Evolutionary conservation across 2,113 vertebrate genomes (phyloP).

Genomic region (Galbula dea): DNA sequence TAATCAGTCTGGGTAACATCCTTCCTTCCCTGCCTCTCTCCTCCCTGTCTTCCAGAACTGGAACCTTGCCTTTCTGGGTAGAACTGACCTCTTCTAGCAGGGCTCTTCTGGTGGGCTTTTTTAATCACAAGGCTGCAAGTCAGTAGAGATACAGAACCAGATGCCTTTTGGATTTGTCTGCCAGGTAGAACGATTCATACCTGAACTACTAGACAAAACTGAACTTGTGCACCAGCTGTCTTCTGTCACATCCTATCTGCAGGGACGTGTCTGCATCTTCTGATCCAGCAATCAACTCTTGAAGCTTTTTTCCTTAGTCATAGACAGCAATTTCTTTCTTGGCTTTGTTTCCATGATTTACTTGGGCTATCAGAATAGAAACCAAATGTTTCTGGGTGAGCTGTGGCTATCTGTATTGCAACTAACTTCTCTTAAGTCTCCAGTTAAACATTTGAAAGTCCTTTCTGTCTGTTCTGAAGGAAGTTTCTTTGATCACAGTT

Average conservation of each 20-base stretch:
- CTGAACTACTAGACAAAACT: background rate
- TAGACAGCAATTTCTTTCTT: background rate
- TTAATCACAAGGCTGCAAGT: background rate
- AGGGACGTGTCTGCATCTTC: background rate
- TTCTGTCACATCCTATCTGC: background rate
- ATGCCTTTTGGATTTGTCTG: background rate
- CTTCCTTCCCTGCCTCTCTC: background rate
- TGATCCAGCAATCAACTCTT: background rate
- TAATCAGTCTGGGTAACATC: background rate
- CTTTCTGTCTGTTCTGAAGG: background rate
- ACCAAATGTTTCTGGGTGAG: background rate
- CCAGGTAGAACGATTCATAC: background rate
- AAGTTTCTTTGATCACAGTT: background rate
- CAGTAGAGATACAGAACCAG: background rate
- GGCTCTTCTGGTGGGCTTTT: background rate
- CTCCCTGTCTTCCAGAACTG: background rate
- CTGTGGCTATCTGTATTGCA: background rate
- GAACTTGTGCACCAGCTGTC: background rate
- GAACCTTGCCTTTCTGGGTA: background rate
- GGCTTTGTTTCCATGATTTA: background rate
- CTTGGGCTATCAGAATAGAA: background rate
- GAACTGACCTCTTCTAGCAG: background rate
- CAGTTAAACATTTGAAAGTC: background rate
- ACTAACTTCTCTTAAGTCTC: background rate
- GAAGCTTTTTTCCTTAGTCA: background rate